Conservation (phyloP, 2,797 vertebrate species). For the Sebastes itinus region DNA sequence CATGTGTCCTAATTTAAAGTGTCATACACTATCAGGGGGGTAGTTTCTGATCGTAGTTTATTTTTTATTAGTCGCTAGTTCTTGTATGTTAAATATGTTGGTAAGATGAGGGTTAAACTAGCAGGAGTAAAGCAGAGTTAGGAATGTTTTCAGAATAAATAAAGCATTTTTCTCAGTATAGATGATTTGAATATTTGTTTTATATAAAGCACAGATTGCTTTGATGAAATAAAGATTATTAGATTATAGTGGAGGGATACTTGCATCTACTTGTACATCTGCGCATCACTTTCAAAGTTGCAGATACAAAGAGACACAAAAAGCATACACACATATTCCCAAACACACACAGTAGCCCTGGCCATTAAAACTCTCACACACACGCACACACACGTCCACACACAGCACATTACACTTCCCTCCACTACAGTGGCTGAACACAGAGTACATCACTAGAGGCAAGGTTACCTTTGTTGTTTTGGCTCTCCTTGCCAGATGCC, state of each 20-base stretch:
- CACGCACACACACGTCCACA: constrained; percentile 12
- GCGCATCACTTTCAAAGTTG: constrained; percentile 28
- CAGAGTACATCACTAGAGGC: constrained; percentile 74
- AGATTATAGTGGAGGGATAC: background rate
- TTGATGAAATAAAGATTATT: background rate
- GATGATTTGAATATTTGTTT: background rate
- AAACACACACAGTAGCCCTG: background rate
- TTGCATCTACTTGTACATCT: constrained; percentile 17
- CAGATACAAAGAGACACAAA: constrained; percentile 1
- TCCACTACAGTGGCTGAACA: constrained; percentile 40
- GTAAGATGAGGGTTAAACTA: background rate
- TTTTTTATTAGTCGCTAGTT: too few species aligned
- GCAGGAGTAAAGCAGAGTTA: background rate
- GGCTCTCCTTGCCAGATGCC: constrained; percentile 79
- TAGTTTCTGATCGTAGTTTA: too few species aligned
- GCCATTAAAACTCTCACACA: background rate
- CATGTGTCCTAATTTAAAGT: too few species aligned
- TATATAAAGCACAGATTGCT: background rate
- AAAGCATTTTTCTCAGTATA: background rate
- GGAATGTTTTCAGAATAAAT: background rate
- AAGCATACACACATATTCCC: background rate
- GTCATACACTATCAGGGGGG: too few species aligned
- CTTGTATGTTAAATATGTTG: too few species aligned
- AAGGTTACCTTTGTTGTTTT: constrained; percentile 85
- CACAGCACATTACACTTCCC: constrained; percentile 29